Conservation (phyloP, 2,888 invertebrate species). For the Capitulum mitella region DNA sequence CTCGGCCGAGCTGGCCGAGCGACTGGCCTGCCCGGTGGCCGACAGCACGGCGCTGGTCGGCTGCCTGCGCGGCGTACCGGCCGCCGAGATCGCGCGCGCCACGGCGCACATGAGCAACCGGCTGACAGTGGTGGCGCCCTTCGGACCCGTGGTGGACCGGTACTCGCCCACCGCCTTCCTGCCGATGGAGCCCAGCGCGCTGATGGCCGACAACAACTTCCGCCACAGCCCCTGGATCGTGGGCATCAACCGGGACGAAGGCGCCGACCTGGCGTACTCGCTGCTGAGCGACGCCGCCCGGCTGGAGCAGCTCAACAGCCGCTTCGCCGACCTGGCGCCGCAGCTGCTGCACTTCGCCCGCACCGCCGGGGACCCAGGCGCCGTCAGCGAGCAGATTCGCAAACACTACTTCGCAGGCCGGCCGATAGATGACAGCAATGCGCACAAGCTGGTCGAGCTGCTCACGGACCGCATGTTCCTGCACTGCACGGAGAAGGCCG, state of each 20-base stretch:
- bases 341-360: background rate
- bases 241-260: constrained; percentile 6
- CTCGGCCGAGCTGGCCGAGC: background rate
- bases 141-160: background rate
- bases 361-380: background rate
- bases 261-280: background rate
- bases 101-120: background rate
- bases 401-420: background rate
- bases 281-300: background rate
- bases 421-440: background rate
- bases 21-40: background rate
- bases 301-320: background rate
- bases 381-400: background rate
- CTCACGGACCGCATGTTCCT: constrained; percentile 9
- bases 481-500: constrained; percentile 19
- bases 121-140: background rate
- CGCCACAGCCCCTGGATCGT: constrained; percentile 10
- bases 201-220: constrained; percentile 4
- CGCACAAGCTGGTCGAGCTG: background rate
- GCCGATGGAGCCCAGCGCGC: background rate
- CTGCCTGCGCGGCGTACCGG: background rate
- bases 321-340: background rate
- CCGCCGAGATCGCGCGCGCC: background rate
- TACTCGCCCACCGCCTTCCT: background rate
- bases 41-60: background rate